Base-by-base conservation (phyloP, 2,888 invertebrate genomes). In the Oxytorus armatus region DNA sequence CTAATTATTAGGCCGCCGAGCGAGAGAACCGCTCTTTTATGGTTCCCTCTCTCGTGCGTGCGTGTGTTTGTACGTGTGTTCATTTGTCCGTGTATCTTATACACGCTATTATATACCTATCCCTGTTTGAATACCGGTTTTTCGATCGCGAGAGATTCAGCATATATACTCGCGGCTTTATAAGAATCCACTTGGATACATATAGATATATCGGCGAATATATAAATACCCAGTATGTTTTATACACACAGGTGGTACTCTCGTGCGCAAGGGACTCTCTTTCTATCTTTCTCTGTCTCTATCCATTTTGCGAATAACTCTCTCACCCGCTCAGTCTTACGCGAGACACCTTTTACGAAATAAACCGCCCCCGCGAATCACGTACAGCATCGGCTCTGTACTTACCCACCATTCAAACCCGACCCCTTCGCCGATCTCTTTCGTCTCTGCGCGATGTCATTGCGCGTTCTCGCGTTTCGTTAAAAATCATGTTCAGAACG, bases 1-100 rank as follows among this genome's bases (percentile, higher is more conserved):
- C 87, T 89, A 90, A 90, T 90, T 90, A 90, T 89, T 89, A 85
- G 87, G 84, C 86, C 86, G 86, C 87, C 89, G 55, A 69, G 59
- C 69, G 69, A 69, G 69, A 59, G 75, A 70, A 53, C 59, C 39
- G n/a, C n/a, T 59, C 76, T 72, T 79, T 79, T 76, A 79, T 76
- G 76, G 72, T 68, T 72, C 53, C 79, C 49, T 72, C 51, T 59
- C 51, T 57, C 53, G 53, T 72, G 57, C 66, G 18, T n/a, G n/a
- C n/a, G n/a, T n/a, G n/a, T n/a, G n/a, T n/a, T n/a, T n/a, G n/a
- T n/a, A n/a, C n/a, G n/a, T n/a, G n/a, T n/a, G n/a, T n/a, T n/a
- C n/a, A n/a, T n/a, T n/a, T n/a, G n/a, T n/a, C 33, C 23, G 55
- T 53, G 53, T 47, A 65, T 16, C 11, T 14, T 14, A 66, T 18